Evolutionary conservation across 2,797 vertebrate species (phyloP).

Genomic region (Xerus rutilus): DNA sequence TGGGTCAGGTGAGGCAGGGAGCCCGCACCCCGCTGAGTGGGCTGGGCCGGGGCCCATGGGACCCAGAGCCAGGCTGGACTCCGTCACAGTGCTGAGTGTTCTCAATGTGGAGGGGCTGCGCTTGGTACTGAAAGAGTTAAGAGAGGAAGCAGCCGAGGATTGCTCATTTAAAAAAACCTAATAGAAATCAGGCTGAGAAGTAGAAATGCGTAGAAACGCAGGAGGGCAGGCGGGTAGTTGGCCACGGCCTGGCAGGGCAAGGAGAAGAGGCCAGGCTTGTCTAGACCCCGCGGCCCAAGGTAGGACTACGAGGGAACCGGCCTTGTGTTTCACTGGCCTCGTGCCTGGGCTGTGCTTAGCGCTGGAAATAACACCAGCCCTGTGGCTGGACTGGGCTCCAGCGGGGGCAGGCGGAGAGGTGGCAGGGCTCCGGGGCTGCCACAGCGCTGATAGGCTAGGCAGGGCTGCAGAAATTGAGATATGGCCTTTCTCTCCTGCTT

Average conservation of each 20-base stretch:
- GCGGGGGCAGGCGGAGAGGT: background rate
- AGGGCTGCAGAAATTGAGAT: conserved; percentile 78
- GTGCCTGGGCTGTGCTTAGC: background rate
- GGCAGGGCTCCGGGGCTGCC: background rate
- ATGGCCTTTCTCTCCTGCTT: conserved; percentile 83
- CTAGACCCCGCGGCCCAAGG: background rate
- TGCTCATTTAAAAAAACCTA: conserved; percentile 86
- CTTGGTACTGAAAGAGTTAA: conserved; percentile 82
- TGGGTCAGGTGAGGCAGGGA: conserved; percentile 63
- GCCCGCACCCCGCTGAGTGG: conserved; percentile 22
- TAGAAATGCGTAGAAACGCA: conserved; percentile 88
- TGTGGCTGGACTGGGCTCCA: conserved; percentile 34
- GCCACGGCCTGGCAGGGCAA: background rate
- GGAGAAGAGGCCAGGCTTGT: background rate
- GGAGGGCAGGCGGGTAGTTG: conserved; percentile 39
- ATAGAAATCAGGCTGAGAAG: conserved; percentile 84
- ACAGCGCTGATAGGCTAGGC: background rate
- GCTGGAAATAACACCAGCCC: background rate
- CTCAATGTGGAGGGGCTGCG: conserved; percentile 85
- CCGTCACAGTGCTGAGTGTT: conserved; percentile 89
- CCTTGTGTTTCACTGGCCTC: background rate
- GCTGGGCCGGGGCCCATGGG: conserved; percentile 60
- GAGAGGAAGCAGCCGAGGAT: conserved; percentile 85
- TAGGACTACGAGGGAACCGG: background rate
- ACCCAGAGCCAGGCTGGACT: conserved; percentile 74